phyloP scores from a whole-genome alignment of 2,888 invertebrate genomes.

The Danaus chrysippus region DNA sequence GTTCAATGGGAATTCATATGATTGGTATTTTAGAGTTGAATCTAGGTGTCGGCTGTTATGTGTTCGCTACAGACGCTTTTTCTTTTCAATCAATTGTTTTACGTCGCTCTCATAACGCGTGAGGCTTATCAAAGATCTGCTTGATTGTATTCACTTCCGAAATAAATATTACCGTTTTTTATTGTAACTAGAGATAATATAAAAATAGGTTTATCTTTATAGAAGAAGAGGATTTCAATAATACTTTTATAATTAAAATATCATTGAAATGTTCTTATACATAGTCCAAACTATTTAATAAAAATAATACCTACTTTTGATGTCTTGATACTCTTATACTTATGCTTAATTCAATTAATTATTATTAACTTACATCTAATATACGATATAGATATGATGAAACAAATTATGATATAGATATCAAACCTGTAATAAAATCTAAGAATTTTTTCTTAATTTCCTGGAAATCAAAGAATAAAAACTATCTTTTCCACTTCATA shows the following conservation, averaged over 20 bases:
- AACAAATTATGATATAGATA: too few species aligned
- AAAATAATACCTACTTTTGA: too few species aligned
- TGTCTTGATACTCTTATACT: too few species aligned
- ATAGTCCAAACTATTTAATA: too few species aligned
- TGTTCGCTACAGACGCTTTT: conserved; percentile 30
- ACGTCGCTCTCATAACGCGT: conserved; percentile 28
- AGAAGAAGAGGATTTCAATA: not conserved
- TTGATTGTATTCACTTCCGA: conserved; percentile 18
- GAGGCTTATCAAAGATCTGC: conserved; percentile 20
- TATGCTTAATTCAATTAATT: too few species aligned
- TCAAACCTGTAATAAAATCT: too few species aligned
- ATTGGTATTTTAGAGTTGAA: conserved; percentile 33
- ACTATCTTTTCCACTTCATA: conserved; percentile 5
- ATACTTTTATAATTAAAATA: not conserved
- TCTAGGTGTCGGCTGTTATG: conserved; percentile 28
- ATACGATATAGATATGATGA: too few species aligned
- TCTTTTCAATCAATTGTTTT: conserved; percentile 27
- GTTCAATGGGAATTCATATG: conserved; percentile 55
- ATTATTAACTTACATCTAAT: too few species aligned
- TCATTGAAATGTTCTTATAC: too few species aligned
- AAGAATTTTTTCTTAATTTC: too few species aligned
- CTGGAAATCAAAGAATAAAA: not conserved
- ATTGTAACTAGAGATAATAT: conserved; percentile 12
- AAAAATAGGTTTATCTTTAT: conserved; percentile 1
- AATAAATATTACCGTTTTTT: conserved; percentile 13